Evolutionary conservation across 2,797 vertebrate genomes (phyloP), one percentile per base, ranked within the genome.

Genomic region (Heterohyrax brucei): DNA sequence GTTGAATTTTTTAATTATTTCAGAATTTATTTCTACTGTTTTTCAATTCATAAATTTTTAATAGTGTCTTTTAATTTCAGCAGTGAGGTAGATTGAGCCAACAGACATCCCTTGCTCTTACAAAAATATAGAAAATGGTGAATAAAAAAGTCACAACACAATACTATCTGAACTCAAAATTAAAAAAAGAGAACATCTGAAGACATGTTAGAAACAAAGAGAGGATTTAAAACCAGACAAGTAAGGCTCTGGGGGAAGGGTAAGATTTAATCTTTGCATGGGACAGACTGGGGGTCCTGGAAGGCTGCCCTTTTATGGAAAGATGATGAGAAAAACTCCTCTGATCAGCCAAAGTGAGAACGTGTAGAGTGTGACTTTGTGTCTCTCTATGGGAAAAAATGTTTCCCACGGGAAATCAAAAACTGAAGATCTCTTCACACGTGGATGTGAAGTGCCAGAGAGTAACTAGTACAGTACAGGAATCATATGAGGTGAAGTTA

Each of bases 1-100:
- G 9, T 48, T 83, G 53, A 48, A 12, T 39, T 92, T 85, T n/a
- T 26, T 87, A 89, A 64, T 68, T 93, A 83, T 83, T 76, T 95
- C 56, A 30, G 16, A 89, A 76, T 75, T 95, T 61, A 68, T 93
- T 81, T 96, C n/a, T 66, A 50, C 24, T 48, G 39, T 22, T 48
- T 76, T 83, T 70, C 64, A 84, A 95, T 93, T 82, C 2, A 77
- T 28, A 72, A 76, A 72, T 6, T 26, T 85, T 5, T 73, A 88
- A 68, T 39, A 5, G 7, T 46, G 3, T 68, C 14, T 66, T 95
- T 89, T 72, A 94, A 83, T 79, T 94, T n/a, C 5, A 46, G 73
- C 48, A 82, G 10, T 33, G 78, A 48, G 70, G 8, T 77, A 4
- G n/a, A 68, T n/a, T 81, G 70, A 92, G 13, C 68, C 68, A 82